Evolutionary conservation across 2,888 invertebrate genomes (phyloP).

Genomic region (Phengaris alcon): DNA sequence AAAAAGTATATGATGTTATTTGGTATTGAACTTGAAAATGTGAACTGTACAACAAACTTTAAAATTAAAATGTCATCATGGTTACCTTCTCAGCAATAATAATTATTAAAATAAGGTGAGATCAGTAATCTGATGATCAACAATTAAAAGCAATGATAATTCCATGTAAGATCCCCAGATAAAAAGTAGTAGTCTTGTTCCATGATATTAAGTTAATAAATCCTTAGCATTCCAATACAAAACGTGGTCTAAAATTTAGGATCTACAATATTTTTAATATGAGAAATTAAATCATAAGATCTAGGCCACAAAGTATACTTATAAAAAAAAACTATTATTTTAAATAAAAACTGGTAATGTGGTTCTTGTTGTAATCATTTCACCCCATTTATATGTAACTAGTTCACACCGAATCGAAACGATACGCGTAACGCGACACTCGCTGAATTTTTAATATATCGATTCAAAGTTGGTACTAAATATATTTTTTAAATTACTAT

Average conservation of each 20-base stretch:
- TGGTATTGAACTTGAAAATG: no score
- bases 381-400: constrained; percentile 13
- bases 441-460: no score
- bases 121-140: background rate
- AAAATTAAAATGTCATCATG: background rate
- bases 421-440: no score
- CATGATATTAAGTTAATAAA: no score
- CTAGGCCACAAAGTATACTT: background rate
- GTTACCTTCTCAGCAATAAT: background rate
- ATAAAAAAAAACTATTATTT: background rate
- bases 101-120: no score
- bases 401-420: background rate
- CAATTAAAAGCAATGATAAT: background rate
- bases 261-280: background rate
- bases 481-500: no score
- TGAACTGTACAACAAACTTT: no score
- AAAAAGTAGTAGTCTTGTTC: background rate
- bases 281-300: background rate
- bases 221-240: background rate
- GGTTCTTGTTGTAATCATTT: constrained; percentile 14
- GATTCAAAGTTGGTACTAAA: no score
- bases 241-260: background rate
- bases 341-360: constrained; percentile 16
- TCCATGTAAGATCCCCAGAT: background rate
- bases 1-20: no score